Base-by-base conservation (phyloP, 1,140 invertebrate species). In the Apis cerana region DNA sequence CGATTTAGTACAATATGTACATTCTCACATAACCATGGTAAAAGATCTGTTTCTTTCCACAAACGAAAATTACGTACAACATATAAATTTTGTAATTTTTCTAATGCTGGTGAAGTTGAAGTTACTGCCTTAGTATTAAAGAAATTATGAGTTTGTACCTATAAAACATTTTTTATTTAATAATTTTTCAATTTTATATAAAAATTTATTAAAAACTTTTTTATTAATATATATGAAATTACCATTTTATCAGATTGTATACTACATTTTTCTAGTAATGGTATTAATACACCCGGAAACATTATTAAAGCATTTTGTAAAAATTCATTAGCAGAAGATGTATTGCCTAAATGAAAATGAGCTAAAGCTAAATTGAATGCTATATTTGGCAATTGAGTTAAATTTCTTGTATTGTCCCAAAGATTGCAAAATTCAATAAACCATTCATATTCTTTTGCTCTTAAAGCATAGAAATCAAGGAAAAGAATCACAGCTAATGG, bases 381-480 rank as follows among this genome's bases (percentile, higher is more conserved):
- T 95, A 98, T 97, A 90, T 99, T 99, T 71, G 98, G 98, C 59
- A 99, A 93, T 90, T 97, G 97, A 33, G 95, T 95, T 9, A 98
- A 94, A 94, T 98, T 97, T 76, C 96, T 95, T 9, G 92, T 90
- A 17, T 92, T 88, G 90, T 97, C 96, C 96, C 96, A 97, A 86
- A 96, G 95, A 27, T 96, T 93, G 75, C 95, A 95, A 67, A 97
- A 96, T 69, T 98, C 95, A 10, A 97, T 94, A 0, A 98, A 94
- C 97, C 98, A 99, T n/a, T 95, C 93, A 90, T 97, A 97, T 93
- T 99, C 97, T 74, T 96, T 96, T 68, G 97, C 95, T 81, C 97
- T 94, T 58, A 99, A 90, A 0, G 98, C 98, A 92, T 98, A 98
- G 85, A 97, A 98, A 91, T 99, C 98, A 7, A 99, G 96, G 85